Conservation (phyloP, 2,888 invertebrate species). For the Labia minor region DNA sequence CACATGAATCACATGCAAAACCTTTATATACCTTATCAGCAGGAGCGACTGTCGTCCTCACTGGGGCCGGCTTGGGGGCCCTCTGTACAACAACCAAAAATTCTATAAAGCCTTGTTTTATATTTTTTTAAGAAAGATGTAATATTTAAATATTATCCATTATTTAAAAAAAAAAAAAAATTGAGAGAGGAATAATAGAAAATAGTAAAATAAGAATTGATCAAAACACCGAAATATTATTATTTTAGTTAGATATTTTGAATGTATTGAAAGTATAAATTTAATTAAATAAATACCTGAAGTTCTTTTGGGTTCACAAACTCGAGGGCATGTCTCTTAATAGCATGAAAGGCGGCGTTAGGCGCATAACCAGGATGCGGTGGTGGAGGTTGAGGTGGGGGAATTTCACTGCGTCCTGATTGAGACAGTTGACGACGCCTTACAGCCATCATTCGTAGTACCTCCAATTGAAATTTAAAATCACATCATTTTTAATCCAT, state of each 20-base stretch:
- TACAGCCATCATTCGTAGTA: constrained; percentile 53
- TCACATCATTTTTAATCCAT: no score
- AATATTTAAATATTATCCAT: no score
- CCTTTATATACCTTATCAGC: not conserved
- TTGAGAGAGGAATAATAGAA: no score
- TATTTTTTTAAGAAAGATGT: no score
- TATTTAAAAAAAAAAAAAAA: no score
- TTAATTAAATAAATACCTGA: constrained; percentile 48
- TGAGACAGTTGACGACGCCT: constrained; percentile 49
- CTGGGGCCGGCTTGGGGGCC: constrained; percentile 8
- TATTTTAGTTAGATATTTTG: not conserved
- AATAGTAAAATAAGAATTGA: no score
- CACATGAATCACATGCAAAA: not conserved
- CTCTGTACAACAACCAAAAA: constrained; percentile 7
- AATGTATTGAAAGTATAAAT: not conserved
- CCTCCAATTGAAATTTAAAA: constrained; percentile 39
- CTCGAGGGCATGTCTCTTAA: constrained; percentile 86
- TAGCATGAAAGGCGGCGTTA: constrained; percentile 93
- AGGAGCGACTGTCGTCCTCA: constrained; percentile 8
- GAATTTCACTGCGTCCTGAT: constrained; percentile 42
- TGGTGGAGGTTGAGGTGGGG: constrained; percentile 44
- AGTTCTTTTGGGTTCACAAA: constrained; percentile 82
- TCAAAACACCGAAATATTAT: no score
- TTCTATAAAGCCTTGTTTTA: not conserved
- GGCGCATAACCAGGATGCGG: constrained; percentile 82